Base-by-base conservation (phyloP, 2,888 invertebrate species). In the Aphodius granarius region DNA sequence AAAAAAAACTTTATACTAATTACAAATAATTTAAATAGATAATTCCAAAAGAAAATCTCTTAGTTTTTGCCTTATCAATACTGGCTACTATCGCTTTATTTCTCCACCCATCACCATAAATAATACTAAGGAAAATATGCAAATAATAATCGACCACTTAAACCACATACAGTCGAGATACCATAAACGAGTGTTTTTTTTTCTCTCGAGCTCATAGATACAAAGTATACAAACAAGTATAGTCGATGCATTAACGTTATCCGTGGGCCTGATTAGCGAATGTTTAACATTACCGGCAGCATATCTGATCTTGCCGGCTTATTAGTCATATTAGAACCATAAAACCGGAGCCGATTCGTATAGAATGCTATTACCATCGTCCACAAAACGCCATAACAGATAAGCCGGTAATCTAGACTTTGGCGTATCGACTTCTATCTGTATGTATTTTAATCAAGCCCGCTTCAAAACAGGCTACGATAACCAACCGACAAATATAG, bases 201-300 rank as follows among this genome's bases (percentile, higher is more conserved):
- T 43, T 43, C 3, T 43, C 13, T 13, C 43, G 6, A 9, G 9
- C 13, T 43, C 43, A 3, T 43, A 43, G 43, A 43, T 43, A 43
- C 43, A 43, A 43, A 43, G 13, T 6, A 43, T 43, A 43, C 43
- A 43, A 43, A 43, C 43, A 43, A 43, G 43, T 13, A 6, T 13
- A 43, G 43, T 6, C 43, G 43, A 43, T 43, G 43, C 43, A 43
- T 43, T 43, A 43, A 13, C 43, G 43, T 13, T 43, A 43, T 43
- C 43, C 43, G 43, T 43, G 43, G 43, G 43, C 72, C 72, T 62
- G 72, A 72, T 72, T 72, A 72, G 62, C 72, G 62, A 71, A 71
- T 43, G 71, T 43, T 71, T 71, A 43, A 23, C 62, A 23, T 22
- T 20, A 17, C 23, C 43, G 43, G 18, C 62, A 6, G 71, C 62